A percentile compares a stretch with the other conserved stretches of the same genome.
These are phyloP conservation scores for Vulpes vulpes DNA, from an alignment of 2,113 vertebrate species.

Conservation along the genomic window DNA sequence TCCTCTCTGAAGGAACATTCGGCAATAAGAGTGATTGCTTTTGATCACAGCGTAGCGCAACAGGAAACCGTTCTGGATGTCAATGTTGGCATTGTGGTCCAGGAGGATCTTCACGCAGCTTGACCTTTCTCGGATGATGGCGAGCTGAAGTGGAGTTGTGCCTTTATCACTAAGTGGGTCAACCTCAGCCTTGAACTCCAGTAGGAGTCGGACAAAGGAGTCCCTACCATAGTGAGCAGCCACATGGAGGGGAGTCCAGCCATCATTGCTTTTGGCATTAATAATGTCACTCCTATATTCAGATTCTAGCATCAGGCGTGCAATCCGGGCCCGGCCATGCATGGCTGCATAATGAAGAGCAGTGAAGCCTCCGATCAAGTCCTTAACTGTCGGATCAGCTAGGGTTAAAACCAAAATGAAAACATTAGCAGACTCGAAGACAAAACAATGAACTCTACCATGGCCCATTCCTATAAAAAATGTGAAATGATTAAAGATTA, in stretches of 20 bases:
- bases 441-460: neutral
- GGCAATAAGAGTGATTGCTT: constrained; percentile 98
- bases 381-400: constrained; percentile 99
- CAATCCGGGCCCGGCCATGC: constrained; percentile 97
- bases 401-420: constrained; percentile 73
- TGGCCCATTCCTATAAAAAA: neutral
- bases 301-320: constrained; percentile 97
- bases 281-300: constrained; percentile 97
- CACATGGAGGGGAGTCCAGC: constrained; percentile 99
- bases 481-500: neutral
- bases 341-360: constrained; percentile 99
- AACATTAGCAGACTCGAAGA: constrained; percentile 62
- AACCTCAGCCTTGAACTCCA: constrained; percentile 98
- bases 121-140: constrained; percentile 98
- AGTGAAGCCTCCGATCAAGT: constrained; percentile 98
- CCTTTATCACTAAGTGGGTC: constrained; percentile 99
- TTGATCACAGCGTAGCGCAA: constrained; percentile 98
- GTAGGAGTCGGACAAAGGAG: constrained; percentile 96
- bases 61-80: constrained; percentile 99
- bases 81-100: constrained; percentile 98
- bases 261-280: constrained; percentile 98
- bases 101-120: constrained; percentile 98
- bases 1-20: constrained; percentile 99
- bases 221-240: constrained; percentile 98
- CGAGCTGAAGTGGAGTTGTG: constrained; percentile 97